Base-by-base conservation (phyloP, 2,797 vertebrate genomes). In the Peromyscus eremicus region DNA sequence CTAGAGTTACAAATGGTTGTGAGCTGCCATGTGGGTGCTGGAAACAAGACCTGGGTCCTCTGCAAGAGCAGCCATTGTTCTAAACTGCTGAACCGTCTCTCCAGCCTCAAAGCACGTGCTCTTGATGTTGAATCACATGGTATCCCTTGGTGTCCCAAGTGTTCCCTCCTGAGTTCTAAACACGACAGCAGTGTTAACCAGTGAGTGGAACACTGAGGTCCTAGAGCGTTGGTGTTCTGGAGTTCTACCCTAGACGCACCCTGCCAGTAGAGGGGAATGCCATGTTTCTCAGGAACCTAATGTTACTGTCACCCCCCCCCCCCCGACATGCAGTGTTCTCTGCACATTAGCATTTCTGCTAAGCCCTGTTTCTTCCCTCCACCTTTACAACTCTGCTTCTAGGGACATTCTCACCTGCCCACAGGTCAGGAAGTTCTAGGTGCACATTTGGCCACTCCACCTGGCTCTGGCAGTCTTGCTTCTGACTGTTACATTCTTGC, bases 131-230 rank as follows among this genome's bases (percentile, higher is more conserved):
- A 70, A 85, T 85, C n/a, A 84, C 5, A 76, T 57, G 55, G 17
- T 57, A 6, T 17, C 55, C 55, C 16, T 57, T 13, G 34, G 40
- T 14, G 5, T 66, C n/a, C 37, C 3, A 2, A 29, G 77, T n/a
- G 89, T n/a, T 62, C 49, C 1, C 37, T 85, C 71, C 27, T 52
- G 49, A 70, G 60, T 5, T 1, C 37, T 66, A 66, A 82, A 6
- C 23, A 6, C 34, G 2, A 9, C 2, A 13, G 55, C 23, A 0
- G 5, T 46, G 71, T 34, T 76, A 3, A 32, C 2, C 9, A 46
- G 27, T 37, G 49, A 43, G 19, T 0, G 5, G 49, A 34, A 5
- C 14, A 13, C 60, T 12, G 0, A 23, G 55, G n/a, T 49, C 68
- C 93, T 68, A 3, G 71, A 40, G 46, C 21, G 37, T 77, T 1